Base-by-base conservation (phyloP, 1,140 invertebrate species). In the Cardiocondyla obscurior region DNA sequence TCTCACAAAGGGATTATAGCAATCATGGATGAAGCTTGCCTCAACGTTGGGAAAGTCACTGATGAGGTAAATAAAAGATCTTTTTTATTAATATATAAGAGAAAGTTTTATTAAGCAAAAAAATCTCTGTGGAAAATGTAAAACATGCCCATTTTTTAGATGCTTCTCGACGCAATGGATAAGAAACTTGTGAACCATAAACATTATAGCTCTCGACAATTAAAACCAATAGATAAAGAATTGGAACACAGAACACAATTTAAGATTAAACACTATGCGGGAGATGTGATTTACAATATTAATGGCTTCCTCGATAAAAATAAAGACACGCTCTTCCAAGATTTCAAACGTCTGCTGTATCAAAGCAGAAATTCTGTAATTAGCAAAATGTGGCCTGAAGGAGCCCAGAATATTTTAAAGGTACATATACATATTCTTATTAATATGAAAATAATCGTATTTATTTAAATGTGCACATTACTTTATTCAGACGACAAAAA, bases 271-370 rank as follows among this genome's bases (percentile, higher is more conserved):
- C 98, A 99, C 91, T 99, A 99, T 93, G 98, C 98, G 2, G 98
- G 98, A n/a, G 98, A 99, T 93, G 98, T 99, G 2, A 97, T 97
- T 25, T 99, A 99, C 94, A 96, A 95, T 83, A 96, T 99, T 44
- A 95, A 95, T 44, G 98, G 98, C 14, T 99, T 99, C 92, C 95
- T 99, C 90, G 98, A 99, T 91, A 99, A 99, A 94, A 99, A 99
- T 93, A 98, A 97, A 93, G 98, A 99, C 92, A 97, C 97, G 1
- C 94, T 99, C 19, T 99, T 98, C 94, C 98, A 99, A 95, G 98
- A 99, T 93, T 98, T 99, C 88, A 99, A 99, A 94, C 95, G 98
- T 30, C 94, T 99, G 60, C 94, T 99, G 58, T 98, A 96, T 93
- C 97, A 96, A 84, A 98, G 97, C 53, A 95, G 94, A 22, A 97